Percentiles rank a stretch among this genome's conserved stretches.
Evolutionary conservation across 1,140 invertebrate genomes (phyloP).

Genomic region (Diorhabda elongata): DNA sequence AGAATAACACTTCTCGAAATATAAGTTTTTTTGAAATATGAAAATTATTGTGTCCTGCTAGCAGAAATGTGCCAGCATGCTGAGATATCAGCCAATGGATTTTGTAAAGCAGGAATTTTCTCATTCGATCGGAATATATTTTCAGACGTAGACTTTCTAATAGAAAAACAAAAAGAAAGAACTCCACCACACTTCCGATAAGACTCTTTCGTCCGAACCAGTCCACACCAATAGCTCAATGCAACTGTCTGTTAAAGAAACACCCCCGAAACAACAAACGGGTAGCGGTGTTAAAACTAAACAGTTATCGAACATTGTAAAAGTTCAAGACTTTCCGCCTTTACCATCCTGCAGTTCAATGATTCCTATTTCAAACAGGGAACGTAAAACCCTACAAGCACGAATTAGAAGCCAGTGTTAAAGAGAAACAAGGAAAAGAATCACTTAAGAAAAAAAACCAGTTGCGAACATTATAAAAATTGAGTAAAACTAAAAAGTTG

Average conservation of each 20-base stretch:
- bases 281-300: no score
- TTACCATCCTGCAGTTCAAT: no score
- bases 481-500: not conserved
- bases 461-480: not conserved
- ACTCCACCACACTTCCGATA: no score
- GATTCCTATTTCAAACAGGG: not conserved
- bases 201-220: no score
- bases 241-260: no score
- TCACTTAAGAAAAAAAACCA: not conserved
- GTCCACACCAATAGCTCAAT: no score
- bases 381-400: not conserved
- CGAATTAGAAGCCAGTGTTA: not conserved
- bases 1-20: slow-evolving; percentile 31
- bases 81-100: not conserved
- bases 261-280: no score
- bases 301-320: no score
- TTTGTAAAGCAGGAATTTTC: not conserved
- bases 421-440: not conserved
- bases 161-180: no score
- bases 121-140: not conserved
- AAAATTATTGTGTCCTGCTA: not conserved
- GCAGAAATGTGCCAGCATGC: not conserved
- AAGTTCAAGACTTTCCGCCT: no score
- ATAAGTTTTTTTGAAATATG: not conserved
- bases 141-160: no score